phyloP scores from a whole-genome alignment of 2,888 invertebrate species.

The Autographa gamma region DNA sequence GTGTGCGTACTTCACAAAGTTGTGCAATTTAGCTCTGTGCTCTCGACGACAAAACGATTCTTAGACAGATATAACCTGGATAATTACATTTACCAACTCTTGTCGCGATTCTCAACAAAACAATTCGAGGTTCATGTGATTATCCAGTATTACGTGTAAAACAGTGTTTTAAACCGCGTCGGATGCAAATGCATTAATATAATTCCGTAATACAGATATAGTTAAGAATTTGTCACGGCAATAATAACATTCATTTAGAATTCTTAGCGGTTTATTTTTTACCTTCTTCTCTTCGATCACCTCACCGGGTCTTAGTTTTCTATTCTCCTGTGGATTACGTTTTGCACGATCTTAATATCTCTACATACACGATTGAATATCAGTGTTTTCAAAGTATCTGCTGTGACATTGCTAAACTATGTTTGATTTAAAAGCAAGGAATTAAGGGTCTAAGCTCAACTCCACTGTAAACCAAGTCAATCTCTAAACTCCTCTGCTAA shows the following conservation, averaged over 20 bases:
- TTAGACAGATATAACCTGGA: slow-evolving; percentile 70
- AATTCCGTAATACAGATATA: slow-evolving; percentile 78
- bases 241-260: slow-evolving; percentile 85
- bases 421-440: slow-evolving; percentile 80
- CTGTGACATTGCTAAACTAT: slow-evolving; percentile 74
- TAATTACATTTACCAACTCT: slow-evolving; percentile 72
- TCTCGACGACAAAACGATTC: slow-evolving; percentile 79
- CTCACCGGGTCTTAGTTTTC: slow-evolving; percentile 98
- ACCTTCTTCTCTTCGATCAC: slow-evolving; percentile 98
- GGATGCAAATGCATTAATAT: slow-evolving; percentile 84
- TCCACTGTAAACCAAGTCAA: slow-evolving; percentile 73
- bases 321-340: slow-evolving; percentile 92
- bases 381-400: slow-evolving; percentile 70
- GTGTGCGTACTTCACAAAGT: slow-evolving; percentile 84
- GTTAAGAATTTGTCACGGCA: slow-evolving; percentile 86
- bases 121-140: slow-evolving; percentile 68
- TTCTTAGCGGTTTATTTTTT: slow-evolving; percentile 87
- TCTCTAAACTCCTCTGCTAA: slow-evolving; percentile 70
- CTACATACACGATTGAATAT: slow-evolving; percentile 71
- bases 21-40: slow-evolving; percentile 85
- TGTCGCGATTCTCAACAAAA: slow-evolving; percentile 17
- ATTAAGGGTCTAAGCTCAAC: slow-evolving; percentile 78
- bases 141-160: slow-evolving; percentile 74
- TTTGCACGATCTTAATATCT: slow-evolving; percentile 86
- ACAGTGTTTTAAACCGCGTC: slow-evolving; percentile 79